A percentile compares a stretch with the other conserved stretches of the same genome.
Conservation (phyloP, 2,888 invertebrate species). For the Lasioglossum malachurum region DNA sequence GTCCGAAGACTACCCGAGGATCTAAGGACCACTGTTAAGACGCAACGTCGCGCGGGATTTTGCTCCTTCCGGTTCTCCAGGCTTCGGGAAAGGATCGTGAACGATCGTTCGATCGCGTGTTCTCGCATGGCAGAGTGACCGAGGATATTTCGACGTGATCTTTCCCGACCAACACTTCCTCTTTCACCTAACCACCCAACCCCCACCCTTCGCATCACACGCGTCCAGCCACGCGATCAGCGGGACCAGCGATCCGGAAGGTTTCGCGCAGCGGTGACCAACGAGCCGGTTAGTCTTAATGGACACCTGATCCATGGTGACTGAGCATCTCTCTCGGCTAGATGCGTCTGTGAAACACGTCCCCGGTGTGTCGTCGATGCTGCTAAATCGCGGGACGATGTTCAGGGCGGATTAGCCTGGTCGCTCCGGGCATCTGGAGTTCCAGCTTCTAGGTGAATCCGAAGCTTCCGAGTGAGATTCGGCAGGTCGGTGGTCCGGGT, state of each 20-base stretch:
- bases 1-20: not conserved
- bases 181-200: conserved; percentile 53
- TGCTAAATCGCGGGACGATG: not conserved
- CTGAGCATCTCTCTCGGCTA: conserved; percentile 60
- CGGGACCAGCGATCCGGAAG: conserved; percentile 75
- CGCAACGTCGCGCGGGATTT: not conserved
- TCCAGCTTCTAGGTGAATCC: not conserved
- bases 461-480: not conserved
- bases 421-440: not conserved
- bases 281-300: conserved; percentile 73
- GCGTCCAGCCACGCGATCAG: conserved; percentile 74
- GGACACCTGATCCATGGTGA: conserved; percentile 72
- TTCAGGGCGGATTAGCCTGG: too few relatives aligned
- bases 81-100: not conserved
- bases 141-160: conserved; percentile 29
- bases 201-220: conserved; percentile 66
- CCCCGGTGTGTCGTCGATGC: conserved; percentile 20
- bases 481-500: not conserved
- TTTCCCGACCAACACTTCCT: conserved; percentile 41
- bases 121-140: conserved; percentile 27
- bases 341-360: conserved; percentile 44
- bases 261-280: conserved; percentile 74
- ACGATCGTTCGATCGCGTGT: conserved; percentile 21
- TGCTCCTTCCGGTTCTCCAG: not conserved
- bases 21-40: not conserved